phyloP scores from a whole-genome alignment of 2,888 invertebrate genomes.

The Cynaeus angustus region DNA sequence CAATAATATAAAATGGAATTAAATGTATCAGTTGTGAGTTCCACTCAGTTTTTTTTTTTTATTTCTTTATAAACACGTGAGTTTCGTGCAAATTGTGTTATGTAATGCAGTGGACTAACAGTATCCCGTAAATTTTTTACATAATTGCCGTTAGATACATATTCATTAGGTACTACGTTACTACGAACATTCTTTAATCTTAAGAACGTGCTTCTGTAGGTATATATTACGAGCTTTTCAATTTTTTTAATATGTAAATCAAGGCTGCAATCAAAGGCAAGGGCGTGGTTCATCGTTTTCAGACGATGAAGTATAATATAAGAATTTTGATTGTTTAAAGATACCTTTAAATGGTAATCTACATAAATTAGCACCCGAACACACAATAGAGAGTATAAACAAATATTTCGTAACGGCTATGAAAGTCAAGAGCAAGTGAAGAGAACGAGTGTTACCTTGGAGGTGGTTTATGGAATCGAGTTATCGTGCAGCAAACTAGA shows the following conservation, averaged over 20 bases:
- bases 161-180: conserved; percentile 6
- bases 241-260: neutral
- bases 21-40: no score
- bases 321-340: neutral
- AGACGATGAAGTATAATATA: neutral
- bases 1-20: no score
- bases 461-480: neutral
- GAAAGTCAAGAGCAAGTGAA: conserved; percentile 35
- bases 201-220: no score
- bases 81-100: conserved; percentile 1
- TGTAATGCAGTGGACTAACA: conserved; percentile 10
- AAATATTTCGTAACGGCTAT: conserved; percentile 31
- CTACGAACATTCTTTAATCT: neutral
- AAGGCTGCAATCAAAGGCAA: neutral
- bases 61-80: conserved; percentile 5
- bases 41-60: neutral
- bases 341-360: conserved; percentile 5
- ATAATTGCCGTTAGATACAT: conserved; percentile 5
- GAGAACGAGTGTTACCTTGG: conserved; percentile 13
- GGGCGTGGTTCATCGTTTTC: conserved; percentile 8
- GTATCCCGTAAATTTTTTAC: conserved; percentile 5
- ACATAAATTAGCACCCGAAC: conserved; percentile 5
- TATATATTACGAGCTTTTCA: conserved; percentile 4
- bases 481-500: no score
- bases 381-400: conserved; percentile 15